phyloP scores from a whole-genome alignment of 2,113 vertebrate species.

The Macrotus californicus region DNA sequence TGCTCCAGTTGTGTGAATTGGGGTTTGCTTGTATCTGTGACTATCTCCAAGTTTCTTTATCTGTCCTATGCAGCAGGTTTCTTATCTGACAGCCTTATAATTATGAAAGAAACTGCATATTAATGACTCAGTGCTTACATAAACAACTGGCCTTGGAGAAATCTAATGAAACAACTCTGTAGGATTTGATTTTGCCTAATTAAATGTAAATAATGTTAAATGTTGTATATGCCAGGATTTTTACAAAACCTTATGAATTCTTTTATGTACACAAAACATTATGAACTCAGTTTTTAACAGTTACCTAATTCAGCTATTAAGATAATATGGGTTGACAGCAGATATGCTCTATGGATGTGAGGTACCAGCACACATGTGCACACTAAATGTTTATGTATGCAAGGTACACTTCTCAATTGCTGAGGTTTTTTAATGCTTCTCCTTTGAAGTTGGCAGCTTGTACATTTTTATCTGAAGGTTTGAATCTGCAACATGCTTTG shows the following conservation, averaged over 20 bases:
- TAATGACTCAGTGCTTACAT: constrained; percentile 80
- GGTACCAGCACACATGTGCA: constrained; percentile 43
- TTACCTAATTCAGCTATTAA: constrained; percentile 66
- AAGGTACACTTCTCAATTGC: constrained; percentile 26
- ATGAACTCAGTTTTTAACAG: constrained; percentile 64
- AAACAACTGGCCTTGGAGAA: constrained; percentile 83
- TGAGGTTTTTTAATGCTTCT: constrained; percentile 24
- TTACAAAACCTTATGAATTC: constrained; percentile 59
- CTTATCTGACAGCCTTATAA: constrained; percentile 81
- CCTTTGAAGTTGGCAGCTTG: constrained; percentile 57
- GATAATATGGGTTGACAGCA: constrained; percentile 58
- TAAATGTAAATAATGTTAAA: constrained; percentile 84
- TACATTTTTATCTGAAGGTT: constrained; percentile 50
- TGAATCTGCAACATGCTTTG: constrained; percentile 44
- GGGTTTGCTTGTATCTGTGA: constrained; percentile 74
- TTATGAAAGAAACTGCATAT: constrained; percentile 78
- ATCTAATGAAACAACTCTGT: constrained; percentile 78
- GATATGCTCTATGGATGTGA: not conserved
- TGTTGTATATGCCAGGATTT: constrained; percentile 76
- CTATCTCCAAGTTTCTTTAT: constrained; percentile 79
- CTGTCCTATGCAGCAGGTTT: constrained; percentile 78
- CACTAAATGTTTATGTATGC: constrained; percentile 21
- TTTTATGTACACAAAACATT: constrained; percentile 67
- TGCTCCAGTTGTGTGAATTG: constrained; percentile 33
- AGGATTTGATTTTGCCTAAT: constrained; percentile 82